phyloP scores from a whole-genome alignment of 1,140 invertebrate species.

The Polypedilum pembai region DNA sequence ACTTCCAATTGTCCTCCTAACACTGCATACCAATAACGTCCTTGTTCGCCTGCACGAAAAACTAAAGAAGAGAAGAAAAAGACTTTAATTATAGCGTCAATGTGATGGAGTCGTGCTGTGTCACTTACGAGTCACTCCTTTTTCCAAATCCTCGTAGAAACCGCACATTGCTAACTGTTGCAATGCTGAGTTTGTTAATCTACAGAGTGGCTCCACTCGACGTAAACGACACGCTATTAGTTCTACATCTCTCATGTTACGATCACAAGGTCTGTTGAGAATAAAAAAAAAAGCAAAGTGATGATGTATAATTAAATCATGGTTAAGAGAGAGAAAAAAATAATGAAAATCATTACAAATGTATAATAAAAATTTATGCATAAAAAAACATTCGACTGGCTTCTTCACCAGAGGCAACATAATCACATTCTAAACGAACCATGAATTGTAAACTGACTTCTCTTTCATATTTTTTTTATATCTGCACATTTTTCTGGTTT shows the following conservation, averaged over 20 bases:
- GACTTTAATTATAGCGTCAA: neutral
- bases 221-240: conserved; percentile 54
- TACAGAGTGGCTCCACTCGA: conserved; percentile 56
- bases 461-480: neutral
- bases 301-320: conserved; percentile 20
- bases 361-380: conserved; percentile 19
- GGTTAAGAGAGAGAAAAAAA: neutral
- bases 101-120: neutral
- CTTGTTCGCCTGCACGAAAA: conserved; percentile 67
- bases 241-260: conserved; percentile 62
- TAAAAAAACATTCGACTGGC: neutral
- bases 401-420: neutral
- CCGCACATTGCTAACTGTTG: conserved; percentile 65
- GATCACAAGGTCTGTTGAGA: conserved; percentile 56
- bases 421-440: conserved; percentile 3
- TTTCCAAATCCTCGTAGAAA: conserved; percentile 70
- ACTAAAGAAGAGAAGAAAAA: conserved; percentile 46
- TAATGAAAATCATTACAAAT: conserved; percentile 9
- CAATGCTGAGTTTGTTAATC: conserved; percentile 60
- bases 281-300: neutral
- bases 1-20: conserved; percentile 64
- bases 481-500: neutral
- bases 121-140: conserved; percentile 67
- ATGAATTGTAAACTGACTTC: neutral
- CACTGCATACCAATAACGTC: conserved; percentile 71